Conservation (phyloP, 1,140 invertebrate species). For the Eueides isabella region DNA sequence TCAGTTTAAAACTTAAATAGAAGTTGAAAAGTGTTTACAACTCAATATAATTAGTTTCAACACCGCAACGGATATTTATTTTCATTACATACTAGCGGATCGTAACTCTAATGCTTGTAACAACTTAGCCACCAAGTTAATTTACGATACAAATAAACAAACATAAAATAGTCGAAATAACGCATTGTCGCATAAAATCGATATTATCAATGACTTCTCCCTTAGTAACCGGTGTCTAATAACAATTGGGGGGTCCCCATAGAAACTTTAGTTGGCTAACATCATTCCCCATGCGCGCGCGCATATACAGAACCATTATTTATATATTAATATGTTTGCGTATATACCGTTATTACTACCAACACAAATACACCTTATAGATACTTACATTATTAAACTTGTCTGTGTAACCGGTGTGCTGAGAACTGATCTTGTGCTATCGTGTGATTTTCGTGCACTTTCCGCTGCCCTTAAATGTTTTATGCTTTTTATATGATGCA, state of each 20-base stretch:
- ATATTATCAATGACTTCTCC: constrained; percentile 44
- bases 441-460: constrained; percentile 72
- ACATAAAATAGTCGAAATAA: neutral
- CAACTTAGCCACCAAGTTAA: constrained; percentile 7
- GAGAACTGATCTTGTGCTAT: constrained; percentile 54
- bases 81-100: constrained; percentile 23
- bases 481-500: constrained; percentile 43
- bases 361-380: constrained; percentile 57
- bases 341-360: constrained; percentile 65
- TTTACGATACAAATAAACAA: constrained; percentile 7
- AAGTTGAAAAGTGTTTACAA: constrained; percentile 14
- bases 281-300: constrained; percentile 55
- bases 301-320: constrained; percentile 31
- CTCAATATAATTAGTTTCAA: constrained; percentile 27
- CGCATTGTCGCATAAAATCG: neutral
- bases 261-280: neutral
- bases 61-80: constrained; percentile 35
- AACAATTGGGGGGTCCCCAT: constrained; percentile 47
- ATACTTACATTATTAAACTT: constrained; percentile 52
- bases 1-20: neutral
- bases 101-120: constrained; percentile 9
- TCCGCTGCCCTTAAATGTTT: constrained; percentile 43
- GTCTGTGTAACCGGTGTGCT: constrained; percentile 54
- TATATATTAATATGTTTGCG: constrained; percentile 56
- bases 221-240: constrained; percentile 50